A percentile compares a stretch with the other conserved stretches of the same genome.
phyloP scores from a whole-genome alignment of 2,888 invertebrate genomes.

The Lomographa bimaculata region DNA sequence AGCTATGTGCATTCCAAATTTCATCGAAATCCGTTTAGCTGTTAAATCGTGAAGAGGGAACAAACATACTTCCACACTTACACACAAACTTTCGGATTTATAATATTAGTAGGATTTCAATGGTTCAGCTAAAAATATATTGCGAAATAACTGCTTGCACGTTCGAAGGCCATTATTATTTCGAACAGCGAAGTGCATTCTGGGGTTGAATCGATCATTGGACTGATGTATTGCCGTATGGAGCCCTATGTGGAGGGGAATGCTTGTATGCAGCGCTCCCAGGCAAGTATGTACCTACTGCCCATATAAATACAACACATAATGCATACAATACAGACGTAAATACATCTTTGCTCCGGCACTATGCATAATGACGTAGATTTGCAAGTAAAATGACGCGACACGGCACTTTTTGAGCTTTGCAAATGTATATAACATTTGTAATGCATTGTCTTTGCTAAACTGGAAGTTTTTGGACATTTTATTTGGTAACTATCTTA shows the following conservation, averaged over 20 bases:
- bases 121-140: conserved; percentile 32
- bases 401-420: conserved; percentile 69
- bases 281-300: conserved; percentile 58
- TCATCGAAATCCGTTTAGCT: too few relatives aligned
- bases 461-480: conserved; percentile 42
- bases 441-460: conserved; percentile 59
- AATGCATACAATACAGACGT: conserved; percentile 73
- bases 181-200: conserved; percentile 48
- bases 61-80: too few relatives aligned
- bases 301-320: conserved; percentile 63
- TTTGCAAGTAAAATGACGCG: conserved; percentile 78
- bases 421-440: conserved; percentile 67
- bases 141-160: conserved; percentile 34
- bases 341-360: conserved; percentile 70
- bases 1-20: too few relatives aligned
- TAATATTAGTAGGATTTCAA: too few relatives aligned
- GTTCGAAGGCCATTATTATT: conserved; percentile 49
- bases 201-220: conserved; percentile 56
- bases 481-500: too few relatives aligned
- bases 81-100: too few relatives aligned
- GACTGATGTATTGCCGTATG: conserved; percentile 49
- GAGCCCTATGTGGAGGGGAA: conserved; percentile 51
- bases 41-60: too few relatives aligned
- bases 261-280: conserved; percentile 27
- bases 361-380: conserved; percentile 73